A percentile compares a stretch with the other conserved stretches of the same genome.
Evolutionary conservation across 2,797 vertebrate genomes (phyloP).

Genomic region (Chelmon rostratus): DNA sequence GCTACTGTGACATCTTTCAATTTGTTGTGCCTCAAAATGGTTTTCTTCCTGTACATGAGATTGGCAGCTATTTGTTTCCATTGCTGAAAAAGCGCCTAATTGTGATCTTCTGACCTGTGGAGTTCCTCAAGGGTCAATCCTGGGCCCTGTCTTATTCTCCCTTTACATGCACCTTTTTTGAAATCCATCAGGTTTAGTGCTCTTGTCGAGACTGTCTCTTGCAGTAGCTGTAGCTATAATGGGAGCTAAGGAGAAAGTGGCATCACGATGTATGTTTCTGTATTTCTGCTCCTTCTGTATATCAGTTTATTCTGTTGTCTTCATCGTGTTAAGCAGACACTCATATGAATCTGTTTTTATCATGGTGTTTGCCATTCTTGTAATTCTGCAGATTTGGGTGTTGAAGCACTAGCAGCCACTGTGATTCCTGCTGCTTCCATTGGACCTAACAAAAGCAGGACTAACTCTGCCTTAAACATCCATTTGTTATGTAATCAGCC

Average conservation of each 20-base stretch:
- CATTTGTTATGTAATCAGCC: slow-evolving; percentile 5
- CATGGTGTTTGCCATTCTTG: no score
- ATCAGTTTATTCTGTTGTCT: neutral
- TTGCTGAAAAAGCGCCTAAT: neutral
- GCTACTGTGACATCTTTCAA: slow-evolving; percentile 11
- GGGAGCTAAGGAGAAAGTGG: neutral
- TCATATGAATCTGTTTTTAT: no score
- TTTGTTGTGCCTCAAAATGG: slow-evolving; percentile 1
- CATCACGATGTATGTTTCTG: no score
- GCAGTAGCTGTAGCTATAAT: neutral
- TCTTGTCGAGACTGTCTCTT: neutral
- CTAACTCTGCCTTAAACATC: neutral
- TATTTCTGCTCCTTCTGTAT: neutral
- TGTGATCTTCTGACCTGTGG: slow-evolving; percentile 1
- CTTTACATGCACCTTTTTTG: neutral
- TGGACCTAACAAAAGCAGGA: slow-evolving; percentile 1
- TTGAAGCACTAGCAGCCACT: no score
- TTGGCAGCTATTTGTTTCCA: slow-evolving; percentile 9
- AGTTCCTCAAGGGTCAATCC: slow-evolving; percentile 16
- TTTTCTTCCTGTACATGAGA: slow-evolving; percentile 1
- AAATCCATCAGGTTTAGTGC: neutral
- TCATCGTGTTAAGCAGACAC: no score
- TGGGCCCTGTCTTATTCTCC: neutral
- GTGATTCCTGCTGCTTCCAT: slow-evolving; percentile 2
- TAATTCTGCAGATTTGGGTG: no score